These are phyloP conservation scores for Daktulosphaira vitifoliae DNA, from an alignment of 1,140 invertebrate species.

Conservation along the genomic window DNA sequence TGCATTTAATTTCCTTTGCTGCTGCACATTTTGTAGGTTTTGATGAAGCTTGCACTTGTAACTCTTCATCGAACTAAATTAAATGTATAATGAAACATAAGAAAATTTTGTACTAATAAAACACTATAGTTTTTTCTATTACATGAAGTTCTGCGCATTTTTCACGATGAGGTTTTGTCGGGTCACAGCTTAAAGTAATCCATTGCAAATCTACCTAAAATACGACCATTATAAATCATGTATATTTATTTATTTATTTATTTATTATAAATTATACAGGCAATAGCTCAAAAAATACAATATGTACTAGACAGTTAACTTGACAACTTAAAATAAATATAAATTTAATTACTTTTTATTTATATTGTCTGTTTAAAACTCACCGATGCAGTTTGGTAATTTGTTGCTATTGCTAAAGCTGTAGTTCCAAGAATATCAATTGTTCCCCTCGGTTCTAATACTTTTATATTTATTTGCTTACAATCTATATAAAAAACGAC, in stretches of 20 bases:
- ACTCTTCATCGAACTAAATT: too few species aligned
- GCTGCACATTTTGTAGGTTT: background rate
- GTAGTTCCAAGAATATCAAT: conserved; percentile 61
- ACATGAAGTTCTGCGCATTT: conserved; percentile 62
- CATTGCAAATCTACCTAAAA: conserved; percentile 68
- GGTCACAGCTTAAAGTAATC: conserved; percentile 71
- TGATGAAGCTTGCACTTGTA: background rate
- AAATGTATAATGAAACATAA: too few species aligned
- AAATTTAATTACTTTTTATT: background rate
- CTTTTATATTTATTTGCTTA: conserved; percentile 44
- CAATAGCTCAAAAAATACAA: too few species aligned
- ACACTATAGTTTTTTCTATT: too few species aligned
- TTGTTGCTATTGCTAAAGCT: conserved; percentile 53
- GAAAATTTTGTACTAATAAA: too few species aligned
- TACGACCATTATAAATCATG: too few species aligned
- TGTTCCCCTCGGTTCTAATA: conserved; percentile 49
- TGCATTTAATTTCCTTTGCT: conserved; percentile 1
- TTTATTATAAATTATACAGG: background rate
- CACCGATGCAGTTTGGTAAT: conserved; percentile 53
- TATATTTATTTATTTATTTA: background rate
- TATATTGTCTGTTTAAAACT: too few species aligned
- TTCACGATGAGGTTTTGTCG: conserved; percentile 57
- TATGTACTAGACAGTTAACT: too few species aligned
- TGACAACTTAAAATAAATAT: background rate
- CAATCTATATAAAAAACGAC: conserved; percentile 66